Percentiles rank a stretch among this genome's conserved stretches.
Conservation (phyloP, 2,113 vertebrate genomes). For the Cololabis saira region DNA sequence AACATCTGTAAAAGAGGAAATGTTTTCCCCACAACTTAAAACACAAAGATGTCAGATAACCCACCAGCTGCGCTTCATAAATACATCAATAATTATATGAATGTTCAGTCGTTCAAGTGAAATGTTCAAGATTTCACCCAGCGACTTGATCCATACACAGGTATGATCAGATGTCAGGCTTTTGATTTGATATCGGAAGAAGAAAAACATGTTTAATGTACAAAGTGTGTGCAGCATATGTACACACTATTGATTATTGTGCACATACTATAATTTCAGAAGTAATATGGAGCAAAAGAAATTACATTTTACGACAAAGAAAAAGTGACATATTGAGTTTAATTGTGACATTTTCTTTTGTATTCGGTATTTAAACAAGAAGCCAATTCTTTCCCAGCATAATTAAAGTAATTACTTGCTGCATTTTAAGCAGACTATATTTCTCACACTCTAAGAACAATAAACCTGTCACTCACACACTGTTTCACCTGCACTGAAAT, state of each 20-base stretch:
- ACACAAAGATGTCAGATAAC: slow-evolving; percentile 27
- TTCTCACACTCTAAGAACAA: slow-evolving; percentile 41
- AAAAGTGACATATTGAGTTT: not conserved
- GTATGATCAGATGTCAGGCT: slow-evolving; percentile 5
- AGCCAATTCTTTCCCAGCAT: slow-evolving; percentile 13
- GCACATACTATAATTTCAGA: not conserved
- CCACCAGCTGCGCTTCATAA: slow-evolving; percentile 48
- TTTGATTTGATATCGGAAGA: slow-evolving; percentile 25
- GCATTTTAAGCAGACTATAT: slow-evolving; percentile 24
- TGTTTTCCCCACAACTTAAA: slow-evolving; percentile 19
- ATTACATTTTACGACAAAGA: slow-evolving; percentile 5
- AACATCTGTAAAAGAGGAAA: slow-evolving; percentile 20
- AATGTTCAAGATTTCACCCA: slow-evolving; percentile 9
- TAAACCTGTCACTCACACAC: slow-evolving; percentile 57
- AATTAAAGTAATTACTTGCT: slow-evolving; percentile 24
- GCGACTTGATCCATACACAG: slow-evolving; percentile 25
- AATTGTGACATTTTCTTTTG: not conserved
- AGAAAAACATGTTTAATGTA: slow-evolving; percentile 36
- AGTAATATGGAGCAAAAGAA: slow-evolving; percentile 13
- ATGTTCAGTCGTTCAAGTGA: slow-evolving; percentile 26
- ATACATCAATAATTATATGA: slow-evolving; percentile 49
- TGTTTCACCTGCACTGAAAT: slow-evolving; percentile 64
- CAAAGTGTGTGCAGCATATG: not conserved
- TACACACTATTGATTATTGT: too few species aligned
- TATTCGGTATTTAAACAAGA: not conserved